These are phyloP conservation scores for Tipula helvola DNA, from an alignment of 2,888 invertebrate species.

Conservation along the genomic window DNA sequence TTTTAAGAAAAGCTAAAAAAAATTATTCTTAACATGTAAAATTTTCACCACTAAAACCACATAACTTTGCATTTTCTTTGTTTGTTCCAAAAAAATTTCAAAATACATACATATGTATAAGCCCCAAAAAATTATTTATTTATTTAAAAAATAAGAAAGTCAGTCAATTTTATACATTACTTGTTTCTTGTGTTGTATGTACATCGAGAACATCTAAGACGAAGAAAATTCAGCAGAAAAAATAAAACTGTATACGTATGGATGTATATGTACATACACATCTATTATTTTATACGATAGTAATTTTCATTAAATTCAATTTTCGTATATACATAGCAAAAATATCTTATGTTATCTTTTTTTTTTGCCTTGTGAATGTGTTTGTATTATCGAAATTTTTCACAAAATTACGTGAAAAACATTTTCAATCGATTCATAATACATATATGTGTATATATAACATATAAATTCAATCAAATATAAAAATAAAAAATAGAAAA, in stretches of 20 bases:
- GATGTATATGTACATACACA: not conserved
- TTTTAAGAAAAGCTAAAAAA: not conserved
- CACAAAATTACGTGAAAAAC: not conserved
- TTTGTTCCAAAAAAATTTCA: not conserved
- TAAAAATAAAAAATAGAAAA: not conserved
- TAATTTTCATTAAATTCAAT: slow-evolving; percentile 4
- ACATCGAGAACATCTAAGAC: not conserved
- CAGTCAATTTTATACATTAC: not conserved
- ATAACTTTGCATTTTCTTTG: not conserved
- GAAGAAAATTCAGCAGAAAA: not conserved
- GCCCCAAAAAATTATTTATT: not conserved
- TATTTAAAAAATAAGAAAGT: not conserved
- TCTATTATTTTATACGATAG: not conserved
- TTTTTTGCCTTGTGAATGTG: not conserved
- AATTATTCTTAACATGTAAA: not conserved
- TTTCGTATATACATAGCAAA: not conserved
- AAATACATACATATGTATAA: not conserved
- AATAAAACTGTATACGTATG: not conserved
- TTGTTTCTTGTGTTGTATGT: not conserved
- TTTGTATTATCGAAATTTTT: not conserved
- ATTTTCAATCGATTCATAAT: not conserved
- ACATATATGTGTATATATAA: not conserved
- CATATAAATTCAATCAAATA: not conserved
- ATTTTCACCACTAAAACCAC: not conserved
- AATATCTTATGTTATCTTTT: not conserved